Percentiles rank a stretch among this genome's conserved stretches.
Evolutionary conservation across 1,140 invertebrate species (phyloP).

Genomic region (Pectinophora gossypiella): DNA sequence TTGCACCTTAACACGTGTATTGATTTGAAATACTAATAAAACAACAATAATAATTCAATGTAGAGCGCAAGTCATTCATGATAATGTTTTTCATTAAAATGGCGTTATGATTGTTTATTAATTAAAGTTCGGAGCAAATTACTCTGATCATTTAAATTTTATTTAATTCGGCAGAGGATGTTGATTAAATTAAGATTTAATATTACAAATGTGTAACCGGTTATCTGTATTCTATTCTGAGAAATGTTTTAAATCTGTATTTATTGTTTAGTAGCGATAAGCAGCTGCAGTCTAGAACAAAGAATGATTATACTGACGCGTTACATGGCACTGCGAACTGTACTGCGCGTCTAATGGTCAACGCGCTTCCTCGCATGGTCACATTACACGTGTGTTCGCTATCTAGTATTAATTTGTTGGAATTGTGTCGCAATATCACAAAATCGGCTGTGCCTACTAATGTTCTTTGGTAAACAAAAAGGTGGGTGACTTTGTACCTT

Average conservation of each 20-base stretch:
- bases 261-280: conserved; percentile 61
- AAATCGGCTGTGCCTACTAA: neutral
- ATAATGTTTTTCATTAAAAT: neutral
- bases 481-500: neutral
- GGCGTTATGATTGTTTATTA: neutral
- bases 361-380: conserved; percentile 30
- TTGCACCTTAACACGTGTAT: no score
- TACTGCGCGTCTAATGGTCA: conserved; percentile 30
- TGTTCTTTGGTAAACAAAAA: neutral
- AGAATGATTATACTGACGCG: conserved; percentile 53
- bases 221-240: conserved; percentile 49
- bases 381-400: conserved; percentile 49
- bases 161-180: neutral
- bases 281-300: conserved; percentile 56
- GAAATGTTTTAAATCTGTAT: conserved; percentile 62
- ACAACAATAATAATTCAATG: no score
- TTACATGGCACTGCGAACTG: conserved; percentile 49
- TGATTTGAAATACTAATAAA: no score
- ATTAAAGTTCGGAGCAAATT: neutral
- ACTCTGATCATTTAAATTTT: neutral
- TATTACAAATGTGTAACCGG: neutral
- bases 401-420: conserved; percentile 50
- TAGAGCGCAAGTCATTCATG: no score
- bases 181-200: neutral
- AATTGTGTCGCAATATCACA: conserved; percentile 38